Conservation (phyloP, 2,113 vertebrate species). For the Taurulus bubalis region DNA sequence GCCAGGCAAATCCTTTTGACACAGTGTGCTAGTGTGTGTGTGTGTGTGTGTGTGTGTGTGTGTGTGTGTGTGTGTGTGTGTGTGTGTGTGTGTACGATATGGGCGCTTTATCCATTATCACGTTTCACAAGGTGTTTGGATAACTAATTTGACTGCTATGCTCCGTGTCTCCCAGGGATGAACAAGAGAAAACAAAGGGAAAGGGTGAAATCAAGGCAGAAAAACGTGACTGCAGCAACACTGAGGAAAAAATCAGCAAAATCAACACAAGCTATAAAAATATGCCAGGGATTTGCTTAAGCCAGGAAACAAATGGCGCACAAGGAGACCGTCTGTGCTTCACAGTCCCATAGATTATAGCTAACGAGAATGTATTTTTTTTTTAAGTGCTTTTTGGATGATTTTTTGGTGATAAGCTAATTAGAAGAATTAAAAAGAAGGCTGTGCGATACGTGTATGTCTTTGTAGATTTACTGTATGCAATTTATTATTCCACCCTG, state of each 20-base stretch:
- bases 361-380: slow-evolving; percentile 30
- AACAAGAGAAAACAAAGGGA: slow-evolving; percentile 52
- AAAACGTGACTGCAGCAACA: slow-evolving; percentile 46
- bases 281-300: slow-evolving; percentile 66
- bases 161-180: slow-evolving; percentile 64
- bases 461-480: not conserved
- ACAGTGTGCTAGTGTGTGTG: slow-evolving; percentile 9
- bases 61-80: not conserved
- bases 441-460: no score
- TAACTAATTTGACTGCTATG: slow-evolving; percentile 76
- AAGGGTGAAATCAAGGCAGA: slow-evolving; percentile 60
- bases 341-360: slow-evolving; percentile 39
- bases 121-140: slow-evolving; percentile 78
- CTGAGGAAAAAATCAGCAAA: slow-evolving; percentile 20
- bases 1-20: slow-evolving; percentile 71
- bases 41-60: not conserved
- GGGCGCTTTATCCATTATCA: slow-evolving; percentile 72
- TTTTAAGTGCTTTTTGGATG: not conserved
- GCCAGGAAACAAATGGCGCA: slow-evolving; percentile 56
- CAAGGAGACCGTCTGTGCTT: slow-evolving; percentile 36
- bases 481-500: slow-evolving; percentile 4
- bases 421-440: not conserved
- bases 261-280: slow-evolving; percentile 63
- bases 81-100: not conserved
- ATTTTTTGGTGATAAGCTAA: not conserved